A percentile compares a stretch with the other conserved stretches of the same genome.
Conservation (phyloP, 2,797 vertebrate genomes). For the Pseudochirops cupreus region DNA sequence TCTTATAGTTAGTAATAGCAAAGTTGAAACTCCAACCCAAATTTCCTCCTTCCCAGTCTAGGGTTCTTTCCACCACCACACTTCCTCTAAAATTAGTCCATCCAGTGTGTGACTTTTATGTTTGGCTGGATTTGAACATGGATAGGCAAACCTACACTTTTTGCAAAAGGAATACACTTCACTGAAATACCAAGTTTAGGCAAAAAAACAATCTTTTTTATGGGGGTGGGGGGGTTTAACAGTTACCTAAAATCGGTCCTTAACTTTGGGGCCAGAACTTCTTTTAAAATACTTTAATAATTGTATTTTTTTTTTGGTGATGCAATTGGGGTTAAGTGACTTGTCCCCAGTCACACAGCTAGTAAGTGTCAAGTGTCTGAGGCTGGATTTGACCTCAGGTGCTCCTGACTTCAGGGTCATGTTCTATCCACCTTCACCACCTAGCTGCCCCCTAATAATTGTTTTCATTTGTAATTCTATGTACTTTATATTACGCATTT, state of each 20-base stretch:
- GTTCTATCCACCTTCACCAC: too few species aligned
- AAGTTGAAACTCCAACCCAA: background rate
- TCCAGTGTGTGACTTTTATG: background rate
- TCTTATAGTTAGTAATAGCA: background rate
- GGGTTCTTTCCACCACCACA: background rate
- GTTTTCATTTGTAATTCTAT: background rate
- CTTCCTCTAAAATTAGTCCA: background rate
- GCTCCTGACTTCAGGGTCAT: too few species aligned
- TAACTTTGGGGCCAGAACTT: background rate
- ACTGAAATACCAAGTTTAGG: conserved; percentile 50
- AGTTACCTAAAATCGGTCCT: background rate
- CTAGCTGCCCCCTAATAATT: background rate
- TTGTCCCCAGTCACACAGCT: too few species aligned
- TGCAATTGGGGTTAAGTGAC: too few species aligned
- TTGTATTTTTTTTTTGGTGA: background rate
- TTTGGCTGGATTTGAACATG: background rate
- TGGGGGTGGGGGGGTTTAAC: background rate
- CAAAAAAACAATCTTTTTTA: background rate
- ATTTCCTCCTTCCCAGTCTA: background rate
- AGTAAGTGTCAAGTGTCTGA: too few species aligned
- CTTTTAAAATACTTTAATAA: background rate
- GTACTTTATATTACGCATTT: background rate
- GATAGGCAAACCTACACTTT: background rate
- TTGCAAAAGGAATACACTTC: background rate
- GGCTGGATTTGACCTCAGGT: too few species aligned